Evolutionary conservation across 1,140 invertebrate species (phyloP), one percentile per base, ranked within the genome.

Genomic region (Drosophila sp.): DNA sequence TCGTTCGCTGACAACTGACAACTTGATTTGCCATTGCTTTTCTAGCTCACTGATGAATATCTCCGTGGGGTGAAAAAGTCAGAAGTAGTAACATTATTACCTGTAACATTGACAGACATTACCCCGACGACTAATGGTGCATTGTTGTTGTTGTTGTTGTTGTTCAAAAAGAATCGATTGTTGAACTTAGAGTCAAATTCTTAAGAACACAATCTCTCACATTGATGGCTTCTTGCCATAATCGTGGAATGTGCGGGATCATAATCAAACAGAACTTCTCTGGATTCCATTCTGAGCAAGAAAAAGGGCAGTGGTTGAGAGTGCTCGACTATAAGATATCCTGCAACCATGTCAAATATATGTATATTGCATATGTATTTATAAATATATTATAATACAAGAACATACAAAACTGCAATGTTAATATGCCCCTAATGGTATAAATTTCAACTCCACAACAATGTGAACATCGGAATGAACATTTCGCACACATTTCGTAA

Each of bases 51-150:
- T 18, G 16, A n/a, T 4, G 14, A 36, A 27, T 25, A 34, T 6
- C 2, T 3, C 4, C 27, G 16, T 4, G 0, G 13, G 21, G 13
- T 8, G 41, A 0, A 18, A 0, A 11, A 6, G 29, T 11, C n/a
- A 18, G 4, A 32, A 25, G 5, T 0, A 27, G 38, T 16, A 56
- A 14, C 36, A 36, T 65, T 14, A 63, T 32, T 53, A 56, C 25
- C 63, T 58, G 63, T 66, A 43, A 48, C 41, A 66, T 66, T 66
- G 63, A 48, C 53, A 58, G 41, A 36, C 29, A 65, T 65, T 32
- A 25, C 25, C 40, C 13, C 7, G 6, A 9, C 9, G 14, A 40
- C 7, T 62, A 18, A 50, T n/a, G n/a, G n/a, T n/a, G n/a, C n/a
- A n/a, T n/a, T n/a, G n/a, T n/a, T n/a, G n/a, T n/a, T n/a, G 1